Evolutionary conservation across 1,140 invertebrate species (phyloP).

Genomic region (Lordiphosa stackelbergi): DNA sequence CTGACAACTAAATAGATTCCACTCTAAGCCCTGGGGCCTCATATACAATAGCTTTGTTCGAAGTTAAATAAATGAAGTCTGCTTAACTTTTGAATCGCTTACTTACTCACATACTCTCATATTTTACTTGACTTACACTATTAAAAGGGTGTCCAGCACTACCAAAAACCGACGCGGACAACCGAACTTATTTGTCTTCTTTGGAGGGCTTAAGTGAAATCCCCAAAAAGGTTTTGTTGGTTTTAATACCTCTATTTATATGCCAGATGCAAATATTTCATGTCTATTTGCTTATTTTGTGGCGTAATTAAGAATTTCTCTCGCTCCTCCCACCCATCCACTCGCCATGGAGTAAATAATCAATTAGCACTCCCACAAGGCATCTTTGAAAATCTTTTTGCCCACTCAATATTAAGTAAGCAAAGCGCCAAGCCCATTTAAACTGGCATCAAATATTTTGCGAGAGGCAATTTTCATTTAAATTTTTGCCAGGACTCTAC

Average conservation of each 20-base stretch:
- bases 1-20: too few relatives aligned
- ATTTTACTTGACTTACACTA: too few relatives aligned
- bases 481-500: constrained; percentile 23
- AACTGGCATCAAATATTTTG: constrained; percentile 30
- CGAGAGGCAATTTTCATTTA: constrained; percentile 46
- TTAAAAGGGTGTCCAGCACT: too few relatives aligned
- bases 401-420: constrained; percentile 11
- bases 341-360: constrained; percentile 22
- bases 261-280: constrained; percentile 14
- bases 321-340: neutral
- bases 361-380: constrained; percentile 35
- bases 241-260: constrained; percentile 17
- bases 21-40: too few relatives aligned
- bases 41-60: too few relatives aligned
- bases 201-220: constrained; percentile 1
- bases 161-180: too few relatives aligned
- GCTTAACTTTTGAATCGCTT: too few relatives aligned
- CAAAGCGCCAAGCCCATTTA: constrained; percentile 3
- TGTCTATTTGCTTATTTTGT: constrained; percentile 7
- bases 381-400: constrained; percentile 23
- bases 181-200: neutral
- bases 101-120: too few relatives aligned
- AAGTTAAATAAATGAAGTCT: too few relatives aligned
- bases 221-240: constrained; percentile 9
- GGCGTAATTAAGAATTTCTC: constrained; percentile 13